A percentile compares a stretch with the other conserved stretches of the same genome.
These are phyloP conservation scores for Aldrovandia affinis DNA, from an alignment of 2,797 vertebrate species.

Conservation along the genomic window DNA sequence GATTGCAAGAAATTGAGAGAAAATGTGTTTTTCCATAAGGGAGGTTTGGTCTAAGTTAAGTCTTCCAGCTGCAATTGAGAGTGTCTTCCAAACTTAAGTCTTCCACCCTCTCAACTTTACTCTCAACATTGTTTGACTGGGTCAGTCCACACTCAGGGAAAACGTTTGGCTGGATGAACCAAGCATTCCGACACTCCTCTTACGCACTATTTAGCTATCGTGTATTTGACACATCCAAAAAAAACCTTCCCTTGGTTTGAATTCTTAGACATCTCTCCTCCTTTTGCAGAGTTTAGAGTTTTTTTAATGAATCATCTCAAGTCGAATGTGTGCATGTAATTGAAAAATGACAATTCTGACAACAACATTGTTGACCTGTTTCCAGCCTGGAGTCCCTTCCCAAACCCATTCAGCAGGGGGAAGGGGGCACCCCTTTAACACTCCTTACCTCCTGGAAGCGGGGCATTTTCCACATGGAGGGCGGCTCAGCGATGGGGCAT, in stretches of 20 bases:
- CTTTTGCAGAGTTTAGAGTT: background rate
- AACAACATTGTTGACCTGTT: background rate
- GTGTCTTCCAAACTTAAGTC: background rate
- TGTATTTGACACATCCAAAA: background rate
- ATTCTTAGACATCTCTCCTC: background rate
- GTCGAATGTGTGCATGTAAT: background rate
- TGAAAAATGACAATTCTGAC: no score
- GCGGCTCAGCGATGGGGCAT: conserved; percentile 46
- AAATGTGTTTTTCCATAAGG: conserved; percentile 38
- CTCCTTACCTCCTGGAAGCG: conserved; percentile 74
- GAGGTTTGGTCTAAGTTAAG: background rate
- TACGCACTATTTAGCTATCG: background rate
- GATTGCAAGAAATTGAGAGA: background rate
- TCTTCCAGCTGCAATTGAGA: conserved; percentile 52
- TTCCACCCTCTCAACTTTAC: background rate
- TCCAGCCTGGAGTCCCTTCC: background rate
- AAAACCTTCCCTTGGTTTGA: no score
- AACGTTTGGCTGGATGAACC: background rate
- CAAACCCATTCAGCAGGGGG: background rate
- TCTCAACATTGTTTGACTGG: background rate
- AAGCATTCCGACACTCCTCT: background rate
- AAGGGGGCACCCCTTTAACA: no score
- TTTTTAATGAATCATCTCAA: background rate
- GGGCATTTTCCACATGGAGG: conserved; percentile 73
- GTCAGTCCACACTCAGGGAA: background rate